These are phyloP conservation scores for Nymphalis urticae DNA, from an alignment of 2,888 invertebrate genomes.

Conservation along the genomic window DNA sequence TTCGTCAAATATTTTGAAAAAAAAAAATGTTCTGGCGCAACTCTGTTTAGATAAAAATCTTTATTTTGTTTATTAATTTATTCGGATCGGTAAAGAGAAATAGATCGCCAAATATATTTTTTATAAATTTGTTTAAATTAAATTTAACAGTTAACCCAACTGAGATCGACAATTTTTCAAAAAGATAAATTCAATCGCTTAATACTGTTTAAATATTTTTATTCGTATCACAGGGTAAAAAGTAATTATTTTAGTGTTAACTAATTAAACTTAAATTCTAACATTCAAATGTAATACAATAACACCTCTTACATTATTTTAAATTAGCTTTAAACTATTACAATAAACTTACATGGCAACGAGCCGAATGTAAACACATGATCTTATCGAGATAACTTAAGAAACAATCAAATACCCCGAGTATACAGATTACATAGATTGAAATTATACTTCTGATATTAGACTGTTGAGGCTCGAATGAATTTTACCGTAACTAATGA, in stretches of 20 bases:
- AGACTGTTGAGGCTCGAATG: no score
- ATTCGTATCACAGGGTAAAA: background rate
- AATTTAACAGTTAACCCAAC: no score
- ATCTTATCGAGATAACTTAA: constrained; percentile 2
- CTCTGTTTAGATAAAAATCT: no score
- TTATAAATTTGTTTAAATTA: no score
- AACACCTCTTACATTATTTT: background rate
- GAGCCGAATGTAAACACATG: background rate
- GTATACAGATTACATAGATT: background rate
- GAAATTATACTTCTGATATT: background rate
- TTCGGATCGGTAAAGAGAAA: no score
- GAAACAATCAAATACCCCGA: background rate
- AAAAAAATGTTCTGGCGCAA: no score
- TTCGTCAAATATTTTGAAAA: no score
- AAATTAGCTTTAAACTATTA: constrained; percentile 1
- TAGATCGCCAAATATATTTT: no score
- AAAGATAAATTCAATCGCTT: no score
- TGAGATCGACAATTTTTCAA: no score
- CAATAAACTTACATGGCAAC: constrained; percentile 11
- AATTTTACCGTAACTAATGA: no score
- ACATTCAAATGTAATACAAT: background rate
- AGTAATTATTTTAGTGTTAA: background rate
- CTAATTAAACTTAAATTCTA: background rate
- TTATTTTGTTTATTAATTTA: no score
- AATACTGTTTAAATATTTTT: background rate